Conservation (phyloP, 1,140 invertebrate species). For the Matsumurasca onukii region DNA sequence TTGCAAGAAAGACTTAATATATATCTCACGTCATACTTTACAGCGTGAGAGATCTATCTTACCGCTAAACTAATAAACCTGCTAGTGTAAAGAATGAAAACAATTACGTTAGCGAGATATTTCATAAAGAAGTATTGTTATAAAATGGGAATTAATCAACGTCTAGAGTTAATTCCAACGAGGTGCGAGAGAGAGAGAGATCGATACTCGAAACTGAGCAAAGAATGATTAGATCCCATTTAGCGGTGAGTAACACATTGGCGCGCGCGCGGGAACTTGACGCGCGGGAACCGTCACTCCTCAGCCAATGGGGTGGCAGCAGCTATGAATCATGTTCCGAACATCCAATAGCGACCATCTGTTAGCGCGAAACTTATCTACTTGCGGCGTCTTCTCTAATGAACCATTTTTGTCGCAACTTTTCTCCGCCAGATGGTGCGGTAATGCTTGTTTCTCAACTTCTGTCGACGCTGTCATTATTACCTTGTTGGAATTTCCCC, state of each 20-base stretch:
- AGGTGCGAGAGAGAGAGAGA: no score
- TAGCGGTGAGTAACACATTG: neutral
- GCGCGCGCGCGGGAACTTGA: neutral
- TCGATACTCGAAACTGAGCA: neutral
- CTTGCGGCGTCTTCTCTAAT: conserved; percentile 8
- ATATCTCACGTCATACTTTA: no score
- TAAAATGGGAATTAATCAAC: no score
- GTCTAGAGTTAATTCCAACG: no score
- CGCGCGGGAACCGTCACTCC: no score
- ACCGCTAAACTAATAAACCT: no score
- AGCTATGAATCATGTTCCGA: conserved; percentile 4
- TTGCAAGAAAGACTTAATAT: no score
- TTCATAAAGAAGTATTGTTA: no score
- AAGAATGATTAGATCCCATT: neutral
- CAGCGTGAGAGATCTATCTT: no score
- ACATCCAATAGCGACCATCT: neutral
- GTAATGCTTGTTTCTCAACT: conserved; percentile 16
- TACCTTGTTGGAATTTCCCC: conserved; percentile 5
- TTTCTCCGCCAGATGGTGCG: conserved; percentile 9
- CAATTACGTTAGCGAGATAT: no score
- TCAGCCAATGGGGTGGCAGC: neutral
- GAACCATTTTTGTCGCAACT: conserved; percentile 7
- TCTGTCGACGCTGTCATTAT: neutral
- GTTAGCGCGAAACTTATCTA: conserved; percentile 14
- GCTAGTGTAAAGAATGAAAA: no score